Evolutionary conservation across 2,888 invertebrate genomes (phyloP).

Genomic region (Caenorhabditis sinica): DNA sequence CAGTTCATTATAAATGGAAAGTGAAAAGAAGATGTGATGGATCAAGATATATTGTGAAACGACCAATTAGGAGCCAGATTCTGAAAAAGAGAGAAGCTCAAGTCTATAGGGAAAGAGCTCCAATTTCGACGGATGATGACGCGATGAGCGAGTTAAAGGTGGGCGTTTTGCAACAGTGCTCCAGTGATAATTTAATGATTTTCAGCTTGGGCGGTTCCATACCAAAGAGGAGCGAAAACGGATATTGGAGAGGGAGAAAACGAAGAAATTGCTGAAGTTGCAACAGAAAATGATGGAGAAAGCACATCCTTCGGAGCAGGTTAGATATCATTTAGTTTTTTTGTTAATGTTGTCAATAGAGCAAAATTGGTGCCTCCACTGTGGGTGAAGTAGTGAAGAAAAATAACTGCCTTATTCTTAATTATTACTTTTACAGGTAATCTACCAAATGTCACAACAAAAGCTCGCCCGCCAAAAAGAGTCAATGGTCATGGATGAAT

Average conservation of each 20-base stretch:
- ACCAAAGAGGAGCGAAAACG: constrained; percentile 89
- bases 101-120: constrained; percentile 88
- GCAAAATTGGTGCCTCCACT: too few relatives aligned
- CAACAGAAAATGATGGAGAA: constrained; percentile 84
- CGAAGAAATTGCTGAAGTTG: constrained; percentile 86
- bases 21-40: constrained; percentile 89
- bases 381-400: too few relatives aligned
- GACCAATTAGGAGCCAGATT: constrained; percentile 86
- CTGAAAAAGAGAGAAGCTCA: constrained; percentile 88
- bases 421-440: constrained; percentile 82
- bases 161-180: not conserved
- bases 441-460: constrained; percentile 86
- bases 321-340: constrained; percentile 7
- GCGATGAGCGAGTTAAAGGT: constrained; percentile 89
- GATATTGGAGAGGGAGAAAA: constrained; percentile 88
- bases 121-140: constrained; percentile 90
- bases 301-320: constrained; percentile 69
- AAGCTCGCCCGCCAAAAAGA: constrained; percentile 85
- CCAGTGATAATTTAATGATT: not conserved
- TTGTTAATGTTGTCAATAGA: not conserved
- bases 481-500: constrained; percentile 86
- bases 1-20: constrained; percentile 73
- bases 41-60: constrained; percentile 89
- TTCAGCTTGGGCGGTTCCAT: constrained; percentile 88
- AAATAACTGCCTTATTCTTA: too few relatives aligned